phyloP scores from a whole-genome alignment of 2,113 vertebrate genomes.

The Paraplagusia blochii region DNA sequence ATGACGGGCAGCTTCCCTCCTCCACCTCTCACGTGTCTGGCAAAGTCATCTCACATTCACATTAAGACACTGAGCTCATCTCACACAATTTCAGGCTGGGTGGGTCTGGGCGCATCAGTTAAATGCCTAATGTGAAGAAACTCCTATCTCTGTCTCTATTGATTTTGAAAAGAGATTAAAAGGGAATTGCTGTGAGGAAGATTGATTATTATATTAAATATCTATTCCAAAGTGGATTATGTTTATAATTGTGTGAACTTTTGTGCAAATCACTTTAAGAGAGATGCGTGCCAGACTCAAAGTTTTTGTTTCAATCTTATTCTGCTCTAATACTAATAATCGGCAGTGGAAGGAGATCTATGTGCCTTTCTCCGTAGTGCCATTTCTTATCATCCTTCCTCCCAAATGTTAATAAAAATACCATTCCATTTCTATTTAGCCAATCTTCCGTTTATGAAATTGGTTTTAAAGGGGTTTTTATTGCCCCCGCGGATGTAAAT shows the following conservation, averaged over 20 bases:
- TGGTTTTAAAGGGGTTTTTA: constrained; percentile 57
- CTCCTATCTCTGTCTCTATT: constrained; percentile 14
- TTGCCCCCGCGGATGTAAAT: constrained; percentile 49
- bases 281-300: not conserved
- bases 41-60: constrained; percentile 15
- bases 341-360: constrained; percentile 20
- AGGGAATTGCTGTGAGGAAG: constrained; percentile 7
- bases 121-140: constrained; percentile 29
- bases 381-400: constrained; percentile 32
- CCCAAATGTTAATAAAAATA: constrained; percentile 48
- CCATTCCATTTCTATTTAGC: not conserved
- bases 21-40: constrained; percentile 5
- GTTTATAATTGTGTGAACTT: constrained; percentile 17
- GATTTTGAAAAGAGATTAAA: constrained; percentile 26
- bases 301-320: not conserved
- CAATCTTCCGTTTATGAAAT: constrained; percentile 53
- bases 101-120: constrained; percentile 29
- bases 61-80: constrained; percentile 22
- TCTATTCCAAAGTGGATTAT: constrained; percentile 16
- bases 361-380: constrained; percentile 11
- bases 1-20: not conserved
- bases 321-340: constrained; percentile 1
- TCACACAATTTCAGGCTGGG: constrained; percentile 23
- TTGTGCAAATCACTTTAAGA: constrained; percentile 2
- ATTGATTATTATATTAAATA: constrained; percentile 31